phyloP scores from a whole-genome alignment of 2,888 invertebrate species.

The Nomada fucata region DNA sequence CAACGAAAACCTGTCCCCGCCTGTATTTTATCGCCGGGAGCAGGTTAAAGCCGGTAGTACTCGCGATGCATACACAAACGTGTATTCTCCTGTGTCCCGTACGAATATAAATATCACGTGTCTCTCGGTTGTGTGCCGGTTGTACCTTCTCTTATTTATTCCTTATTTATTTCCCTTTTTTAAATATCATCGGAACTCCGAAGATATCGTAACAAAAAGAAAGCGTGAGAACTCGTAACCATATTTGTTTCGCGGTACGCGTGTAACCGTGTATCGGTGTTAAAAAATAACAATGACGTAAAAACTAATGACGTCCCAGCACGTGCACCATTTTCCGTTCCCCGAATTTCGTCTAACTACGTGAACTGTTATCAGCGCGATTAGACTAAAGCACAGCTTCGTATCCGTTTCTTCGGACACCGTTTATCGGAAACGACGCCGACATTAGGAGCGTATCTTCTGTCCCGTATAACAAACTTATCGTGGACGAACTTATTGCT shows the following conservation, averaged over 20 bases:
- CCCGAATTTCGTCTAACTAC: not conserved
- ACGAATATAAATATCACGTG: conserved; percentile 15
- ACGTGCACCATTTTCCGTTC: conserved; percentile 10
- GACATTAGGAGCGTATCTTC: too few species aligned
- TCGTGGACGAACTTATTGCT: not conserved
- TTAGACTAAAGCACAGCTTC: not conserved
- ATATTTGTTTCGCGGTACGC: not conserved
- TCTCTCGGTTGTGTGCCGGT: too few species aligned
- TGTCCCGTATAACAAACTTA: not conserved
- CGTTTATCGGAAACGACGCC: not conserved
- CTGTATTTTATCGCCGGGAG: not conserved
- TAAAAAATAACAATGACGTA: not conserved
- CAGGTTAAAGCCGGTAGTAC: not conserved
- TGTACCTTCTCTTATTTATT: not conserved
- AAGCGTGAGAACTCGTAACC: too few species aligned
- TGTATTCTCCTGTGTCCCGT: not conserved
- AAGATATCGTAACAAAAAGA: too few species aligned
- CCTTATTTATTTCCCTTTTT: not conserved
- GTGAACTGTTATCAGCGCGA: not conserved
- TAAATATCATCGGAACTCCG: too few species aligned
- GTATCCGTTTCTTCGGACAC: not conserved
- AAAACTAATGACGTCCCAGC: not conserved
- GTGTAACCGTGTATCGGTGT: not conserved
- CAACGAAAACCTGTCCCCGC: not conserved
- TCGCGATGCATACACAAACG: conserved; percentile 38